Base-by-base conservation (phyloP, 1,140 invertebrate genomes). In the Solenopsis invicta region DNA sequence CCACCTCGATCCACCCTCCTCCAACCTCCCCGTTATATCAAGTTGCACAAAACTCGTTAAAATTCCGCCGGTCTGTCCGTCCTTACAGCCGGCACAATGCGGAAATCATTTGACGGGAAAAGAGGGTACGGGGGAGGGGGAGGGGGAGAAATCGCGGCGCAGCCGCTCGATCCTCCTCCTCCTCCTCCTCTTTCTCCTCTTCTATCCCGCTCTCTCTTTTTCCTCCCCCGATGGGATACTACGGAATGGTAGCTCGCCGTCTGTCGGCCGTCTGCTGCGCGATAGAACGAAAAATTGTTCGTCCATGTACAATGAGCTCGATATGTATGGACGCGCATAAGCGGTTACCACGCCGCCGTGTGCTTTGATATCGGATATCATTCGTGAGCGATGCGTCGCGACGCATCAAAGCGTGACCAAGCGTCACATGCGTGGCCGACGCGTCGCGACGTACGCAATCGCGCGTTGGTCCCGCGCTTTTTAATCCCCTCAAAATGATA, bases 1-100 rank as follows among this genome's bases (percentile, higher is more conserved):
- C 45, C 76, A 52, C 45, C 12, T n/a, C 62, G n/a, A 41, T 13
- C 13, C 24, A 24, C 24, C 10, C 59, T 41, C 29, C 24, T 54
- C 10, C 10, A 41, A 41, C 10, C 24, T 13, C 71, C 52, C 71
- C 52, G 77, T 92, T 91, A 91, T 93, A 93, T 94, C 91, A 91
- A 91, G 90, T 91, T 89, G 91, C 91, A 88, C 87, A 92, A 94
- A 94, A 94, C 93, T 94, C 92, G 92, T 93, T 94, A 94, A 94
- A 94, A 93, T 94, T 94, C 93, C 88, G 74, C 74, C 85, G 91
- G 87, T 92, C 90, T 71, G 91, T 93, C 91, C 88, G 87, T 93
- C 90, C 90, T 91, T 92, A 90, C 88, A 75, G 69, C 88, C 87
- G 82, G 87, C 92, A 92, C 90, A 92, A 92, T 92, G 92, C 91